Evolutionary conservation across 2,888 invertebrate genomes (phyloP).

Genomic region (Anorthoa munda): DNA sequence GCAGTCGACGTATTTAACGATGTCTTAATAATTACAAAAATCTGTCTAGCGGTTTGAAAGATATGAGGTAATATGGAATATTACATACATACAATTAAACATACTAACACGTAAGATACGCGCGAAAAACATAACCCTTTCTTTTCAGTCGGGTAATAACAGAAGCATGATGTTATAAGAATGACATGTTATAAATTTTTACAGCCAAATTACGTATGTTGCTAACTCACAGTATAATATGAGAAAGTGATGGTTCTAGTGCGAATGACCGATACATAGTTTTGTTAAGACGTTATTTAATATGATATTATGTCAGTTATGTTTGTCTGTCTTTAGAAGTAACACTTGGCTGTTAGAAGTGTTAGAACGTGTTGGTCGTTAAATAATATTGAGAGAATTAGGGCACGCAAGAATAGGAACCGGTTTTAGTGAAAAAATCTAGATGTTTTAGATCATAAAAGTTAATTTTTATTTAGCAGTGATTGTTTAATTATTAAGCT

Average conservation of each 20-base stretch:
- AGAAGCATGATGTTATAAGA: background rate
- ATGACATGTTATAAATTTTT: constrained; percentile 16
- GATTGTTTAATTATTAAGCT: no score
- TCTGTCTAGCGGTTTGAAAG: no score
- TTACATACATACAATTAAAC: no score
- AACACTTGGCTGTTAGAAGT: background rate
- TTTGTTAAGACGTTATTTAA: constrained; percentile 19
- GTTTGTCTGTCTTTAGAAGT: background rate
- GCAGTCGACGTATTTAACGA: no score
- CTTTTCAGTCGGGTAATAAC: no score
- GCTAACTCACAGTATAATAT: constrained; percentile 20
- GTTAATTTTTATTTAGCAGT: background rate
- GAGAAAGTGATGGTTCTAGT: constrained; percentile 47
- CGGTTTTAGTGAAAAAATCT: background rate
- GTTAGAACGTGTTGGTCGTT: background rate
- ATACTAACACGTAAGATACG: no score
- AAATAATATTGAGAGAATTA: background rate
- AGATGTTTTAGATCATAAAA: background rate
- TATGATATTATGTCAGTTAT: constrained; percentile 43
- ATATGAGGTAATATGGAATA: no score
- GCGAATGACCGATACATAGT: constrained; percentile 53
- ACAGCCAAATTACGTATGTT: constrained; percentile 28
- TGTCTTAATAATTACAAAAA: no score
- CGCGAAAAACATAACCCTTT: no score
- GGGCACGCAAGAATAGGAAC: background rate